phyloP scores from a whole-genome alignment of 2,888 invertebrate species.

The Patella pellucida region DNA sequence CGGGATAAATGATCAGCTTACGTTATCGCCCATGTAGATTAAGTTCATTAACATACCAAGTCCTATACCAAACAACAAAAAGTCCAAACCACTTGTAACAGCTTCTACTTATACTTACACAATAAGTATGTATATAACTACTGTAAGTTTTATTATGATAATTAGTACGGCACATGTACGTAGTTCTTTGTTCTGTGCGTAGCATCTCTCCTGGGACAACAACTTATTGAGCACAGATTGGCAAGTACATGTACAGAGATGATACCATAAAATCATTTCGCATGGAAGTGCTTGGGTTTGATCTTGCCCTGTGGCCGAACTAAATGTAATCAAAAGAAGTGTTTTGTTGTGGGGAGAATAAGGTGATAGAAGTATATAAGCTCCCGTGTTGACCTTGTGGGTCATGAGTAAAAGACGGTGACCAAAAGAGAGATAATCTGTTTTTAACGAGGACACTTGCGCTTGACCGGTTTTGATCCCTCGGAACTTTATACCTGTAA shows the following conservation, averaged over 20 bases:
- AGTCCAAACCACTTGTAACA: too few species aligned
- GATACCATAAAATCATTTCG: background rate
- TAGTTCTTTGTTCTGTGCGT: background rate
- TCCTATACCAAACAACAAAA: too few species aligned
- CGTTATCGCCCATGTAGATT: too few species aligned
- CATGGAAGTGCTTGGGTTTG: background rate
- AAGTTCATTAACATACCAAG: too few species aligned
- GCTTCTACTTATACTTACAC: too few species aligned
- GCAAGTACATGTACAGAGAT: background rate
- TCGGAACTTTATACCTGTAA: too few species aligned
- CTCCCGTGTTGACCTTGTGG: constrained; percentile 8
- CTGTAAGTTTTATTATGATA: background rate
- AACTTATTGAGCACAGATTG: background rate
- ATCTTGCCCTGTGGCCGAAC: constrained; percentile 10
- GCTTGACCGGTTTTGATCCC: constrained; percentile 3
- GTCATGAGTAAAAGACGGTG: constrained; percentile 9
- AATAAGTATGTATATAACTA: background rate
- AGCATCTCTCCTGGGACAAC: background rate
- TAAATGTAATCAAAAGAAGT: constrained; percentile 2
- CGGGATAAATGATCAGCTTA: too few species aligned
- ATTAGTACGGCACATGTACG: background rate
- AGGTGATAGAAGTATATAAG: constrained; percentile 6
- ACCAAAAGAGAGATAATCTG: constrained; percentile 5
- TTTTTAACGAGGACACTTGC: constrained; percentile 4
- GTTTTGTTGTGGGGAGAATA: background rate